Percentiles rank a stretch among this genome's conserved stretches.
Conservation (phyloP, 2,113 vertebrate genomes). For the Penelope pileata region DNA sequence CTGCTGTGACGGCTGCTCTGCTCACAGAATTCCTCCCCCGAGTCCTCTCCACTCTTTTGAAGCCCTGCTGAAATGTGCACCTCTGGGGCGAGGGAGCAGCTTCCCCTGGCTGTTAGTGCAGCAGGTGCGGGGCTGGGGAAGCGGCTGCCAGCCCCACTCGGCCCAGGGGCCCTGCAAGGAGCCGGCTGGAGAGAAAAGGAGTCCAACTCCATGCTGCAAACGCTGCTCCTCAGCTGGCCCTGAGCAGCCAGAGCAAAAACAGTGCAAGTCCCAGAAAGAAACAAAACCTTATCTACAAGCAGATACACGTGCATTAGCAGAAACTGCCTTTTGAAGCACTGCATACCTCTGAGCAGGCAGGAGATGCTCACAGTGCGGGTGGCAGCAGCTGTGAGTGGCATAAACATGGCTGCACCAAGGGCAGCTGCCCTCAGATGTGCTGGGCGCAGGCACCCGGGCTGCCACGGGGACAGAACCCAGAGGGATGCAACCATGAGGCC, state of each 20-base stretch:
- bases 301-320: rapidly evolving
- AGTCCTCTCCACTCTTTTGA: slow-evolving; percentile 11
- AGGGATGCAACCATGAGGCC: background rate
- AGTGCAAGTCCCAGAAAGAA: background rate
- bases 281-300: background rate
- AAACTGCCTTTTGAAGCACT: background rate
- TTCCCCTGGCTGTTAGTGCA: background rate
- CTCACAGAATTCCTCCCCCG: background rate
- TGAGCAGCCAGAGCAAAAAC: background rate
- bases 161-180: background rate
- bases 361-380: rapidly evolving
- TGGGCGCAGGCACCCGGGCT: rapidly evolving
- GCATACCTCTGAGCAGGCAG: background rate
- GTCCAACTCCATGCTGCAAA: background rate
- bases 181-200: background rate
- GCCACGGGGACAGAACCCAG: background rate
- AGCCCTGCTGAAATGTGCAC: background rate
- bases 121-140: background rate
- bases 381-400: rapidly evolving
- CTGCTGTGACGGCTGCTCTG: background rate
- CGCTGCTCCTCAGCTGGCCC: background rate
- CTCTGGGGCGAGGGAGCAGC: background rate
- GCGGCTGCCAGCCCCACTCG: background rate
- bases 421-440: rapidly evolving
- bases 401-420: rapidly evolving